Percentiles rank a stretch among this genome's conserved stretches.
Conservation (phyloP, 2,888 invertebrate species). For the Leptura quadrifasciata region DNA sequence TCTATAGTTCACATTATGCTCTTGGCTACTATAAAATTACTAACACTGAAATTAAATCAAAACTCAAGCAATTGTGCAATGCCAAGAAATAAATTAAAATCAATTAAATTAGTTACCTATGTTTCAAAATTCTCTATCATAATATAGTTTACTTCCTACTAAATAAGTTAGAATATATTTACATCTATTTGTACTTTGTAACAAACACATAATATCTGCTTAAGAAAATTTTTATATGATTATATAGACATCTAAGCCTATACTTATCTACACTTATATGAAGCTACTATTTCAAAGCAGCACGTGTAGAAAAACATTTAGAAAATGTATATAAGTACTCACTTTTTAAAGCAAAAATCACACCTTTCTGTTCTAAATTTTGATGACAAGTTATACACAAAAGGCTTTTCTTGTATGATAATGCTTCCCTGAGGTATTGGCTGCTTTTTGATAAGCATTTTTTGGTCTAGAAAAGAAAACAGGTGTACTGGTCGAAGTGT, state of each 20-base stretch:
- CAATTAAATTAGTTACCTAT: not conserved
- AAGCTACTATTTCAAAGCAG: not conserved
- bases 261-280: too few relatives aligned
- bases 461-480: conserved; percentile 39
- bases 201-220: too few relatives aligned
- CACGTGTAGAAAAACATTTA: not conserved
- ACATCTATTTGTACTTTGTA: too few relatives aligned
- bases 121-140: not conserved
- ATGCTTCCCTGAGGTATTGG: conserved; percentile 80
- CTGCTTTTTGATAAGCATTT: conserved; percentile 72
- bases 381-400: conserved; percentile 83
- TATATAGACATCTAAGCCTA: too few relatives aligned
- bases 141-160: not conserved
- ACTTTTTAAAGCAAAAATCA: conserved; percentile 86
- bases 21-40: not conserved
- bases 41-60: not conserved
- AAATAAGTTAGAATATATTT: not conserved
- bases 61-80: not conserved
- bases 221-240: too few relatives aligned
- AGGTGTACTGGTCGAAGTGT: not conserved
- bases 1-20: not conserved
- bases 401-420: conserved; percentile 84
- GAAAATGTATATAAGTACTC: conserved; percentile 71
- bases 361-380: conserved; percentile 83
- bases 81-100: not conserved